Percentiles rank a stretch among this genome's conserved stretches.
Evolutionary conservation across 2,797 vertebrate species (phyloP).

Genomic region (Synanceia verrucosa): DNA sequence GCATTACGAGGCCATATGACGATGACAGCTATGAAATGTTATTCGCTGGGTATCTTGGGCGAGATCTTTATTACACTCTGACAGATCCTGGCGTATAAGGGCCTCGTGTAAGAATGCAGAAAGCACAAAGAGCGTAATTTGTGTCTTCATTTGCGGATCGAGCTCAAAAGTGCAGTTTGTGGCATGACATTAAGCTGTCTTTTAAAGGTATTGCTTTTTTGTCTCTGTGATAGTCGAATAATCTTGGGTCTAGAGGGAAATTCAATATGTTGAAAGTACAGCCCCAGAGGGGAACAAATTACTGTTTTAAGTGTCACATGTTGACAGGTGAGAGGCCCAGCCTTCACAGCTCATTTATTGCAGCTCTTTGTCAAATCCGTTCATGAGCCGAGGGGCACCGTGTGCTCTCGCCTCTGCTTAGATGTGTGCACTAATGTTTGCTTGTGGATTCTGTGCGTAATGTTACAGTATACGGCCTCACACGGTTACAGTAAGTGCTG

Average conservation of each 20-base stretch:
- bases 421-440: conserved; percentile 9
- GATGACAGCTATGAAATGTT: conserved; percentile 73
- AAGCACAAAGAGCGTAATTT: conserved; percentile 14
- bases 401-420: conserved; percentile 1
- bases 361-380: conserved; percentile 63
- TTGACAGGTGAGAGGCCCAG: conserved; percentile 75
- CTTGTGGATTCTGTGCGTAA: conserved; percentile 35
- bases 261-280: conserved; percentile 60
- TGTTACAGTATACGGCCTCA: conserved; percentile 3
- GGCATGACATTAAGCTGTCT: conserved; percentile 24
- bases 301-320: conserved; percentile 77
- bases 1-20: conserved; percentile 58
- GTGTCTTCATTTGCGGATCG: not conserved
- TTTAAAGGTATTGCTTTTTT: conserved; percentile 40
- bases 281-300: conserved; percentile 49
- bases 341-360: conserved; percentile 78
- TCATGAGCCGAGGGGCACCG: conserved; percentile 16
- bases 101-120: not conserved
- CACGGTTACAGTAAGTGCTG: conserved; percentile 35
- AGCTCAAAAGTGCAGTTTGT: not conserved
- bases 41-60: conserved; percentile 45
- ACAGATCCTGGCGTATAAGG: conserved; percentile 43
- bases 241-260: conserved; percentile 58
- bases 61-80: conserved; percentile 58
- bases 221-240: conserved; percentile 41